Base-by-base conservation (phyloP, 2,888 invertebrate genomes). In the Leptinotarsa tumamoca region DNA sequence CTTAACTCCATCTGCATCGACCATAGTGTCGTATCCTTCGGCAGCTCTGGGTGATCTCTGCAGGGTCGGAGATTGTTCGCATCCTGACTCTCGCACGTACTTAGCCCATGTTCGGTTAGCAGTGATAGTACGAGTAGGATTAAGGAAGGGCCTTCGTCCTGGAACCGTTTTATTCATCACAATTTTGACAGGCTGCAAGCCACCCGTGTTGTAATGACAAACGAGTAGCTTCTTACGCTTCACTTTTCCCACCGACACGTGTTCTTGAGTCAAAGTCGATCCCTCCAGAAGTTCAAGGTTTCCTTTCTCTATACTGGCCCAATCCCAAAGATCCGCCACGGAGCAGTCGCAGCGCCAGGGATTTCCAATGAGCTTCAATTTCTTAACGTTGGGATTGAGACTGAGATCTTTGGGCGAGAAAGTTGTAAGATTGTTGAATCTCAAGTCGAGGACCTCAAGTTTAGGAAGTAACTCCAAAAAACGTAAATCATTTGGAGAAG, bases 51-150 rank as follows among this genome's bases (percentile, higher is more conserved):
- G 68, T 5, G 76, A 71, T 78, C 86, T 82, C 69, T 82, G 76
- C 51, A 82, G 80, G 69, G 75, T 80, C 7, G 82, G 80, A 56
- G 81, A 79, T 76, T 81, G 85, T 76, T 85, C 91, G 82, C 93
- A 93, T 27, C 91, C 92, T 0, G 93, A 92, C 84, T 93, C 93
- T 72, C 92, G 89, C 7, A 93, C 91, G 82, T 93, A 94, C 84
- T 94, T 93, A 1, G 93, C 93, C 94, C 94, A 94, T 0, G 94
- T 94, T 80, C 93, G 90, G 80, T 91, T 92, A 0, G 92, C 89
- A 0, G 91, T 90, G 43, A 92, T 83, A 79, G 92, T 91, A 79
- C 92, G 90, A 74, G 88, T 88, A 0, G 90, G 91, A 79, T 92
- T 92, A 21, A 90, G 89, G 81, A 91, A 91, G 1, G 91, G 90